Percentiles rank a stretch among this genome's conserved stretches.
These are phyloP conservation scores for Itoplectis maculator DNA, from an alignment of 2,888 invertebrate species.

Conservation along the genomic window DNA sequence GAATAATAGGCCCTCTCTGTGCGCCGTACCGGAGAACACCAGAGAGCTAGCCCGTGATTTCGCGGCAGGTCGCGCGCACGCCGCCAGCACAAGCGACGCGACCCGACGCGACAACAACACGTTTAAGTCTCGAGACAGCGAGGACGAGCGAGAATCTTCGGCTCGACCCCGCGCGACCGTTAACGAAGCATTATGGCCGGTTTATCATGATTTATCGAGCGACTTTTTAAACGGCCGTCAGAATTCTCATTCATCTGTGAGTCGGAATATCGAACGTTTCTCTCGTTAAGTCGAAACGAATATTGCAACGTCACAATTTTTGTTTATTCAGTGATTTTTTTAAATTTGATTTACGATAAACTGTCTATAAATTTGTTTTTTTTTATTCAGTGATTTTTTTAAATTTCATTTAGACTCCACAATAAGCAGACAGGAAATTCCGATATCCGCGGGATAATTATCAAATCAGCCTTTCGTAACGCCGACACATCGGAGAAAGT, in stretches of 20 bases:
- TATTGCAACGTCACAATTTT: too few species aligned
- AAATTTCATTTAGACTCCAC: too few species aligned
- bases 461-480: too few species aligned
- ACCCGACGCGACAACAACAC: slow-evolving; percentile 44
- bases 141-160: not conserved
- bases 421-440: too few species aligned
- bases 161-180: not conserved
- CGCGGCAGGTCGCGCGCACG: slow-evolving; percentile 51
- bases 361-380: too few species aligned
- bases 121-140: slow-evolving; percentile 26
- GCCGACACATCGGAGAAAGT: too few species aligned
- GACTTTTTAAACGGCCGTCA: not conserved
- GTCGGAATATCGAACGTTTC: not conserved
- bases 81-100: slow-evolving; percentile 26
- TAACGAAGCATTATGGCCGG: not conserved
- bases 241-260: not conserved
- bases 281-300: too few species aligned
- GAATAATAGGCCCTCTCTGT: slow-evolving; percentile 69
- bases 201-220: not conserved
- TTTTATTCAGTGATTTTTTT: too few species aligned
- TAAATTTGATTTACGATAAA: too few species aligned
- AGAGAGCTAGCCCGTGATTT: slow-evolving; percentile 55
- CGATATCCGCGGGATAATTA: too few species aligned
- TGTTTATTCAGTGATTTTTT: too few species aligned
- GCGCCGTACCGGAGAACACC: slow-evolving; percentile 10